phyloP scores from a whole-genome alignment of 2,888 invertebrate genomes.

The Galeopsomyia nigrocyanea region DNA sequence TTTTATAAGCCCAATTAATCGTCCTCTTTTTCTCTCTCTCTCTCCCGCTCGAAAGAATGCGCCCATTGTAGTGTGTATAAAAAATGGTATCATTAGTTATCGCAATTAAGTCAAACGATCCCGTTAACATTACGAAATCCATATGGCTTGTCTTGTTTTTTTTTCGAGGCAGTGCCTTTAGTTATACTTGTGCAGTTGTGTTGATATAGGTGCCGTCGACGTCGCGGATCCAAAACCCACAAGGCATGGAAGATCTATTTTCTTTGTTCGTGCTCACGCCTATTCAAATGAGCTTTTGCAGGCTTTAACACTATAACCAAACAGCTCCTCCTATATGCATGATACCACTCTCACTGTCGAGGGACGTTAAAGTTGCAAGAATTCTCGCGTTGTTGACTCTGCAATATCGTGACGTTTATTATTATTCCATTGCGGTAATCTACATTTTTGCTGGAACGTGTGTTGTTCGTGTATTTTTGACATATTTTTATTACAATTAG shows the following conservation, averaged over 20 bases:
- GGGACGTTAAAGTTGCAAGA: neutral
- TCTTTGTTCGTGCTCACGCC: slow-evolving; percentile 20
- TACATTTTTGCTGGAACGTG: no score
- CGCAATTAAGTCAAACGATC: slow-evolving; percentile 1
- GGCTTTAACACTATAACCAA: slow-evolving; percentile 4
- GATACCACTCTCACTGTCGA: slow-evolving; percentile 1
- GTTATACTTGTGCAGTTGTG: no score
- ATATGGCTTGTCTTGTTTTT: neutral
- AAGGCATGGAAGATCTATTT: slow-evolving; percentile 24
- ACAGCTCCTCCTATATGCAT: slow-evolving; percentile 23
- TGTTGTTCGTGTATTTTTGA: no score
- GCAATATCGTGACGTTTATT: no score
- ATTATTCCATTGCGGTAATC: no score
- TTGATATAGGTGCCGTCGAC: no score
- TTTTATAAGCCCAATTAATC: no score
- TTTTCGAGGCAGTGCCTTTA: no score
- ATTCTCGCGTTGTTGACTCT: neutral
- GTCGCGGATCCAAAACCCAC: no score
- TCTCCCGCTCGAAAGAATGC: slow-evolving; percentile 4
- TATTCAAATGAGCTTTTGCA: slow-evolving; percentile 37
- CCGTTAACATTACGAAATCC: slow-evolving; percentile 13
- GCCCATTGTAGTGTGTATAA: neutral
- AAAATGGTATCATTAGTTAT: no score
- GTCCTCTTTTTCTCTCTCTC: no score
- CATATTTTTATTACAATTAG: no score